A percentile compares a stretch with the other conserved stretches of the same genome.
These are phyloP conservation scores for Poeciliopsis prolifica DNA, from an alignment of 2,113 vertebrate species.

Conservation along the genomic window DNA sequence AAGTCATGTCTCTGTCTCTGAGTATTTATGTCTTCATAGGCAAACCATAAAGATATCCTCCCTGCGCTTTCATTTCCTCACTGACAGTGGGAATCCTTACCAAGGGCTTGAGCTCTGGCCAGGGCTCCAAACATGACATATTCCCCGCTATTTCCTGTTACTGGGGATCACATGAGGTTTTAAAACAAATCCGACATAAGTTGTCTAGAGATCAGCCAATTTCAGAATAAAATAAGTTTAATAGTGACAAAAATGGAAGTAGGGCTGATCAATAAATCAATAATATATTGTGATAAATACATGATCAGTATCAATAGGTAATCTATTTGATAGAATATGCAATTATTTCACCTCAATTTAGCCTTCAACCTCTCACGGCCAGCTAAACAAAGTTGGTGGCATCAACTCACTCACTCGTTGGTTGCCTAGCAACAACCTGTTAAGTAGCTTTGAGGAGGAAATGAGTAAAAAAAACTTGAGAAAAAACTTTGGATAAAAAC, in stretches of 20 bases:
- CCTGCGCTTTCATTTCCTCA: slow-evolving; percentile 74
- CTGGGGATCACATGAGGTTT: slow-evolving; percentile 64
- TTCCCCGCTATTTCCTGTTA: slow-evolving; percentile 73
- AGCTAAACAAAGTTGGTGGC: too few relatives aligned
- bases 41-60: slow-evolving; percentile 69
- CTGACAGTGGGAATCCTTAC: slow-evolving; percentile 71
- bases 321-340: too few relatives aligned
- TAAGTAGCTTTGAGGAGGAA: too few relatives aligned
- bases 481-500: too few relatives aligned
- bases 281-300: too few relatives aligned
- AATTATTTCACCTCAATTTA: too few relatives aligned
- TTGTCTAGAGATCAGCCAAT: slow-evolving; percentile 33
- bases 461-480: too few relatives aligned
- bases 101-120: slow-evolving; percentile 57
- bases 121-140: slow-evolving; percentile 66
- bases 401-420: too few relatives aligned
- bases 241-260: neutral
- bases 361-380: too few relatives aligned
- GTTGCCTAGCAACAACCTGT: too few relatives aligned
- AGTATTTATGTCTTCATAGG: slow-evolving; percentile 67
- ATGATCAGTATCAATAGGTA: too few relatives aligned
- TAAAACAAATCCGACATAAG: slow-evolving; percentile 59
- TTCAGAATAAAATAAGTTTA: slow-evolving; percentile 50
- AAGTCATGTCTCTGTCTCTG: slow-evolving; percentile 54
- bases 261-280: too few relatives aligned